phyloP scores from a whole-genome alignment of 2,888 invertebrate genomes.

The Ectemnius lituratus region DNA sequence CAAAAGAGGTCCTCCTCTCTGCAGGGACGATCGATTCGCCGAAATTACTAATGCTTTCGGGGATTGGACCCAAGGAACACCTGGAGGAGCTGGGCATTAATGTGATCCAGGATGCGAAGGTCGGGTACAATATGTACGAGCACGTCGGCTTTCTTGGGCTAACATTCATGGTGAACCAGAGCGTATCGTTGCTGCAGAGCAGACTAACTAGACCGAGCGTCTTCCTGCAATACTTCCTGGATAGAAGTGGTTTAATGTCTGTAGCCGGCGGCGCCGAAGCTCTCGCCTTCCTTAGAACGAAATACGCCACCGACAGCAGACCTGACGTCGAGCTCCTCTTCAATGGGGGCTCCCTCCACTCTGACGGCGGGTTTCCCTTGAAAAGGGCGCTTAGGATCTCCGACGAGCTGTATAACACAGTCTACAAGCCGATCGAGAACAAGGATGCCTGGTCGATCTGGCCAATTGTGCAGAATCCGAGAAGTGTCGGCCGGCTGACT shows the following conservation, averaged over 20 bases:
- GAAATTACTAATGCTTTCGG: conserved; percentile 85
- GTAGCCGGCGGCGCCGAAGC: conserved; percentile 78
- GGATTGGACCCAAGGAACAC: conserved; percentile 83
- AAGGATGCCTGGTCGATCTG: conserved; percentile 80
- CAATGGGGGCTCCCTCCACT: conserved; percentile 78
- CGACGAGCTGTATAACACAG: conserved; percentile 75
- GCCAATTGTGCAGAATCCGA: conserved; percentile 86
- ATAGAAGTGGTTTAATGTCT: conserved; percentile 74
- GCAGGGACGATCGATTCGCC: conserved; percentile 90
- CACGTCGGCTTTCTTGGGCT: conserved; percentile 84
- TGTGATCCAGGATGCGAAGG: conserved; percentile 82
- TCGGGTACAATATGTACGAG: conserved; percentile 85
- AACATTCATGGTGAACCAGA: conserved; percentile 82
- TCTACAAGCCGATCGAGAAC: conserved; percentile 77
- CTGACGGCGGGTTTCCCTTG: conserved; percentile 78
- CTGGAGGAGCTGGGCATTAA: conserved; percentile 81
- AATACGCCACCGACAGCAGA: conserved; percentile 72
- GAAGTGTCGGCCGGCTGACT: conserved; percentile 84
- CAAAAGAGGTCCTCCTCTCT: conserved; percentile 81
- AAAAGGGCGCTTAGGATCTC: conserved; percentile 71
- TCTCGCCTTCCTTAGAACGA: conserved; percentile 77
- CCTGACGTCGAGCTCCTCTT: conserved; percentile 79
- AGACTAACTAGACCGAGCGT: conserved; percentile 64
- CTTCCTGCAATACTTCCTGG: conserved; percentile 72
- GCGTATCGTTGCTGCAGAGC: conserved; percentile 79